Percentiles rank a stretch among this genome's conserved stretches.
These are phyloP conservation scores for Dolichotis patagonum DNA, from an alignment of 2,113 vertebrate species.

Conservation along the genomic window DNA sequence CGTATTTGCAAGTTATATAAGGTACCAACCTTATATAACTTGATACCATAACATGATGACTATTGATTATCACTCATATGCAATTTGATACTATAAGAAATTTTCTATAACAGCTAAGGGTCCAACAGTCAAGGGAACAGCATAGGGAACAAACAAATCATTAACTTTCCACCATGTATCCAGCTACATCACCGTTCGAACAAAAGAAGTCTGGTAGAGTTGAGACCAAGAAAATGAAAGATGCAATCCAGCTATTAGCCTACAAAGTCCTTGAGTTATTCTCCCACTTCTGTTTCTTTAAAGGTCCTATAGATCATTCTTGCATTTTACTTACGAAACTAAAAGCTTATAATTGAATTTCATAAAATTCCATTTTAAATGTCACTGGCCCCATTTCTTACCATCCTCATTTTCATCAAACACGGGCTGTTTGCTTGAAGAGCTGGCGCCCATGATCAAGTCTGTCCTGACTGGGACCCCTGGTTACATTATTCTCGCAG, in stretches of 20 bases:
- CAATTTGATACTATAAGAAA: background rate
- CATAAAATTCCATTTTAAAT: background rate
- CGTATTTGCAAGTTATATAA: background rate
- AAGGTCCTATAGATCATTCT: background rate
- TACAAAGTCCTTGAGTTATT: background rate
- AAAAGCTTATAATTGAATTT: background rate
- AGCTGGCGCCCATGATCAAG: constrained; percentile 93
- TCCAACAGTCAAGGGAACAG: background rate
- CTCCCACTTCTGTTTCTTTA: background rate
- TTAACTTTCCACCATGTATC: background rate
- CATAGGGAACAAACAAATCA: background rate
- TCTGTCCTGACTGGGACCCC: constrained; percentile 30
- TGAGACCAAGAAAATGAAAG: background rate
- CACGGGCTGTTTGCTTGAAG: constrained; percentile 92
- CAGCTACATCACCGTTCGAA: background rate
- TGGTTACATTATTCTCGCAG: constrained; percentile 41
- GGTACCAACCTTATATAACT: background rate
- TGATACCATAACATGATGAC: background rate
- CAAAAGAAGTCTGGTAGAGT: background rate
- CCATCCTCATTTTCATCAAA: constrained; percentile 90
- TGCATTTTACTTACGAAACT: background rate
- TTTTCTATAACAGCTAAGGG: background rate
- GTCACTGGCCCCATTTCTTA: constrained; percentile 82
- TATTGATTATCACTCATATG: background rate
- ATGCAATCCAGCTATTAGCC: background rate